Evolutionary conservation across 2,113 vertebrate genomes (phyloP), one percentile per base, ranked within the genome.

Genomic region (Pteronura brasiliensis): DNA sequence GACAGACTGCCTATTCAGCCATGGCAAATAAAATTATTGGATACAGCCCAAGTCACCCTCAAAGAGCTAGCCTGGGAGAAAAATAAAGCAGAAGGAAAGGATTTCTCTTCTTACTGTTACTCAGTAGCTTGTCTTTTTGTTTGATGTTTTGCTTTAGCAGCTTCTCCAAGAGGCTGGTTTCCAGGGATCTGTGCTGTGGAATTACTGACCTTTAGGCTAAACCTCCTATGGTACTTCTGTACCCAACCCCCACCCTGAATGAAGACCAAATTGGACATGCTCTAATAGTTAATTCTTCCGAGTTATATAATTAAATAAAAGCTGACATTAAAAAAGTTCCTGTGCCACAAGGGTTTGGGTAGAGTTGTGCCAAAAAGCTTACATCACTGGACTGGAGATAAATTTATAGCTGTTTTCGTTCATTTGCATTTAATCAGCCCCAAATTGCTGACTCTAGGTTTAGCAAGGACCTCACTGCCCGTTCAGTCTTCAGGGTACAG

Each of bases 391-490:
- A n/a, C 82, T 69, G 74, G 23, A 96, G 52, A 86, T 65, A 86
- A 93, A 97, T 98, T 63, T 97, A 82, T 93, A 90, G 85, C 47
- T 93, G 65, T 44, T 94, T 98, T 80, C 52, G 79, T 95, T 98
- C 11, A 97, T 98, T 97, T 98, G 44, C 98, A 98, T 98, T 98
- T 97, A 97, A 97, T 97, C 39, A n/a, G 65, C 44, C 82, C 86
- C 29, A 18, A 97, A 97, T 96, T 94, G 97, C 95, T 95, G 96
- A 97, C 94, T 92, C 65, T 84, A 55, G 55, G 42, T 93, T 89
- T 67, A 14, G 42, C 89, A 91, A 91, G 93, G 80, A 93, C 90
- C 67, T 90, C 49, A 5, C 77, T 90, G 81, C 44, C 72, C 88
- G 34, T n/a, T 90, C 91, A 67, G 44, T 65, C 59, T 96, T 21